These are phyloP conservation scores for Parascotia fuliginaria DNA, from an alignment of 2,888 invertebrate species.

Conservation along the genomic window DNA sequence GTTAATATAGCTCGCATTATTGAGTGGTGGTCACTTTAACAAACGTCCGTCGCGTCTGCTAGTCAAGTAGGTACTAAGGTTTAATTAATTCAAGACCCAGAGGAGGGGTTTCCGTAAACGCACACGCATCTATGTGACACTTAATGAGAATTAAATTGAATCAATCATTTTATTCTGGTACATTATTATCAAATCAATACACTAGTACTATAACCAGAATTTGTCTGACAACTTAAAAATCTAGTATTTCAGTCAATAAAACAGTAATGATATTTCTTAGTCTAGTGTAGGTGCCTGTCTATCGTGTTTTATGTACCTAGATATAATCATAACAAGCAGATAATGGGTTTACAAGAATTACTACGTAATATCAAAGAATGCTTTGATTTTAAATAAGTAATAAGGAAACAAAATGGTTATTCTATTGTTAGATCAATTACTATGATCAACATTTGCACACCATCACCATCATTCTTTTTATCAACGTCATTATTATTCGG, in stretches of 20 bases:
- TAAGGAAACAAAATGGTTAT: no score
- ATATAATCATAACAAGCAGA: no score
- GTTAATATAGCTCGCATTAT: constrained; percentile 15
- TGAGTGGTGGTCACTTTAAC: neutral
- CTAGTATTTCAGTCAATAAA: neutral
- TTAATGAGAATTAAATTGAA: constrained; percentile 18
- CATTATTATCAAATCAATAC: neutral
- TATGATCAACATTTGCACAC: no score
- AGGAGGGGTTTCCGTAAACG: constrained; percentile 27
- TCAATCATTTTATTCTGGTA: constrained; percentile 9
- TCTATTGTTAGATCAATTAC: no score
- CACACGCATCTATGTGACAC: constrained; percentile 15
- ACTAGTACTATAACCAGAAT: neutral
- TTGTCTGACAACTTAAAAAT: neutral
- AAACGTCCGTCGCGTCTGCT: constrained; percentile 31
- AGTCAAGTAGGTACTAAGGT: constrained; percentile 23
- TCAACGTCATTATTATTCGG: no score
- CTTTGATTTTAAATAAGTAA: no score
- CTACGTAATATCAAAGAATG: no score
- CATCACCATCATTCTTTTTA: no score
- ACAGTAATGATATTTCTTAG: neutral
- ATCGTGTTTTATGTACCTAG: no score
- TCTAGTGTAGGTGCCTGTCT: neutral
- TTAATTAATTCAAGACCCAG: constrained; percentile 15
- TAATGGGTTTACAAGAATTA: no score